These are phyloP conservation scores for Macrosteles quadrilineatus DNA, from an alignment of 1,140 invertebrate genomes.

Conservation along the genomic window DNA sequence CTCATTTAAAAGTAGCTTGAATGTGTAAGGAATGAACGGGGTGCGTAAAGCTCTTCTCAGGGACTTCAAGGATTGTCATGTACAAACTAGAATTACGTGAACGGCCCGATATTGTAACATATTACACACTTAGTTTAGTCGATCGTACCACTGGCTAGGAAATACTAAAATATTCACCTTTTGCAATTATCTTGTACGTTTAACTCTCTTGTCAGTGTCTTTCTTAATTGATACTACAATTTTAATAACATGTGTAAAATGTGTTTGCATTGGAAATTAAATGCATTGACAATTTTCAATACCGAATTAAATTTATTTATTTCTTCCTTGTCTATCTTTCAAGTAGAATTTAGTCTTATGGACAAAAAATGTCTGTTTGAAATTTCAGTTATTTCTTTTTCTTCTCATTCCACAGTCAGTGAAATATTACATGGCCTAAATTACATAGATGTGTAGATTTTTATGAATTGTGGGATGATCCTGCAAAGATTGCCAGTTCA, in stretches of 20 bases:
- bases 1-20: conserved; percentile 12
- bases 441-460: too few species aligned
- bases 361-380: too few species aligned
- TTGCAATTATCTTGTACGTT: conserved; percentile 23
- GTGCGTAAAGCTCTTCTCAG: conserved; percentile 2
- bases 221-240: conserved; percentile 26
- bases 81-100: conserved; percentile 19
- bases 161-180: conserved; percentile 21
- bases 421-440: too few species aligned
- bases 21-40: not conserved
- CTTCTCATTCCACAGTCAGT: too few species aligned
- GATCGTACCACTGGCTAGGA: conserved; percentile 4
- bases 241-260: conserved; percentile 26
- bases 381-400: too few species aligned
- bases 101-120: not conserved
- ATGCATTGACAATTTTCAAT: conserved; percentile 31
- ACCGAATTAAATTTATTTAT: conserved; percentile 22
- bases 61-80: conserved; percentile 22
- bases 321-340: conserved; percentile 23
- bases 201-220: conserved; percentile 18
- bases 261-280: conserved; percentile 21
- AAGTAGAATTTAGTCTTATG: conserved; percentile 23
- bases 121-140: conserved; percentile 14
- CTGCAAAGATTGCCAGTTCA: too few species aligned
- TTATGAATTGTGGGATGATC: too few species aligned